A percentile compares a stretch with the other conserved stretches of the same genome.
Evolutionary conservation across 1,140 invertebrate species (phyloP).

Genomic region (Periplaneta americana): DNA sequence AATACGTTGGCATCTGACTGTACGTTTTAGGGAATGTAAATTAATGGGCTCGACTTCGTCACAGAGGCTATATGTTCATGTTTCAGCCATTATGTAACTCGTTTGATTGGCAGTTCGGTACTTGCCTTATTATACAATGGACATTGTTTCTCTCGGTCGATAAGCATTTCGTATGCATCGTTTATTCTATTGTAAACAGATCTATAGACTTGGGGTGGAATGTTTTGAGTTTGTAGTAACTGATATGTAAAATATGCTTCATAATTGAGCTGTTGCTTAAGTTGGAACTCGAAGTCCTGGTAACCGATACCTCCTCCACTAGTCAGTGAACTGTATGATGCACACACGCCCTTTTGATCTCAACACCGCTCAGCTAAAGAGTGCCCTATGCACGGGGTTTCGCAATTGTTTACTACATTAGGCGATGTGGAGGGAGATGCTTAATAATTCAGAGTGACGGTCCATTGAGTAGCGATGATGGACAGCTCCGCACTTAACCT

Average conservation of each 20-base stretch:
- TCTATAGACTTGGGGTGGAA: not conserved
- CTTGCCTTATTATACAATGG: not conserved
- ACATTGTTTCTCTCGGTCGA: not conserved
- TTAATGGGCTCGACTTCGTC: not conserved
- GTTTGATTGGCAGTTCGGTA: not conserved
- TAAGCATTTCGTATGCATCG: not conserved
- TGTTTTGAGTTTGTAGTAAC: not conserved
- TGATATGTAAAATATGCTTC: not conserved
- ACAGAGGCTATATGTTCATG: not conserved
- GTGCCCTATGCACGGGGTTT: not conserved
- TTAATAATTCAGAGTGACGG: not conserved
- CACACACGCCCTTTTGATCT: not conserved
- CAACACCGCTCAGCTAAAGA: too few relatives aligned
- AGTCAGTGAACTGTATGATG: not conserved
- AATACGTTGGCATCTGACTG: not conserved
- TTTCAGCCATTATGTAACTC: not conserved
- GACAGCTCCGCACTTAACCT: not conserved
- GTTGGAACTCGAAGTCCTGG: not conserved
- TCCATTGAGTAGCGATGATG: too few relatives aligned
- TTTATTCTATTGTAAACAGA: not conserved
- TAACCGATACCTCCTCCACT: not conserved
- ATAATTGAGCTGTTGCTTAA: not conserved
- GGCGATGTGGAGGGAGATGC: not conserved
- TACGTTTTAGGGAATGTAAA: not conserved
- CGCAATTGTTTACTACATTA: not conserved